Base-by-base conservation (phyloP, 2,113 vertebrate genomes). In the Corythaixoides concolor region DNA sequence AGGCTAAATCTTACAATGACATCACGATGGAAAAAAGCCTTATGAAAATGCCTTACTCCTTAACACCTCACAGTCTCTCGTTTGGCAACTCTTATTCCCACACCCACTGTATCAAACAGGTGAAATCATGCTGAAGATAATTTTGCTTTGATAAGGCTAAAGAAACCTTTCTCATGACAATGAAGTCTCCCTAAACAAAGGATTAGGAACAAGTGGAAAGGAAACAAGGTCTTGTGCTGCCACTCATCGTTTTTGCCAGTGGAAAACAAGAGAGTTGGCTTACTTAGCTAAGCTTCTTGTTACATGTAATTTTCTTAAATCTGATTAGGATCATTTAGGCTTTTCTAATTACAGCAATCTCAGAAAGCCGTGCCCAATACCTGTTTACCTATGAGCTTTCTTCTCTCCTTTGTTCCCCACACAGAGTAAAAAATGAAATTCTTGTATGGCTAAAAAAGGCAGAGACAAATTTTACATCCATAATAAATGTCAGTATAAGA, bases 181-280 rank as follows among this genome's bases (percentile, higher is more conserved):
- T 68, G 56, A 91, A 95, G 43, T 63, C 62, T 92, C 90, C 91
- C 86, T 95, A 97, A 98, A 97, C 66, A 97, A 97, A 97, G 94
- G 77, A 97, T 97, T 96, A 96, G 95, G 83, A 90, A 69, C 79
- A 95, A 96, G 81, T 76, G 80, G 70, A 95, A 84, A 90, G 78
- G 80, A 95, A 96, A 72, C 72, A 33, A 90, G 76, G 63, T 39
- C 88, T 91, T 97, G 56, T 95, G 94, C 94, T 97, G 78, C 85
- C 96, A 95, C 69, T 97, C 91, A 95, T 84, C n/a, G 20, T 94
- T 97, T 94, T 82, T 95, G 80, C 81, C 72, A 76, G 59, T 85
- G 76, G 78, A 92, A 96, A 97, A 94, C 37, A 96, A 95, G 77
- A 93, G 73, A 81, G 50, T 45, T 83, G 47, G 47, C 77, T 89